Conservation (phyloP, 1,140 invertebrate genomes). For the Euschistus heros region DNA sequence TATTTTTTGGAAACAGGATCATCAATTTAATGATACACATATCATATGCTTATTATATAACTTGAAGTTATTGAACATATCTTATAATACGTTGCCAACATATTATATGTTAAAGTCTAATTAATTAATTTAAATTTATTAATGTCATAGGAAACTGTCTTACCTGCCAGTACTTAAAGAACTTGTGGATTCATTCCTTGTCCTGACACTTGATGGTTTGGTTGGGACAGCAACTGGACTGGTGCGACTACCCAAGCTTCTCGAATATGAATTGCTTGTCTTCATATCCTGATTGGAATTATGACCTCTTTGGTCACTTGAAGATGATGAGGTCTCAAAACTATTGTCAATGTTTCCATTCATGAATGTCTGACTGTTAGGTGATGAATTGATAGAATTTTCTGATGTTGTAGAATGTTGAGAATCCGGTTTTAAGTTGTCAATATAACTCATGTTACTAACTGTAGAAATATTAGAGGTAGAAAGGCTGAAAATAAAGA, state of each 20-base stretch:
- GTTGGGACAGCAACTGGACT: conserved; percentile 49
- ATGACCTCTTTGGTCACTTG: neutral
- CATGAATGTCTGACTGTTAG: neutral
- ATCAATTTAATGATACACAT: too few species aligned
- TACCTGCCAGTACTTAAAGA: conserved; percentile 41
- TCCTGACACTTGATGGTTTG: conserved; percentile 37
- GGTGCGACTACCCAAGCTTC: conserved; percentile 36
- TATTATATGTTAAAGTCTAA: too few species aligned
- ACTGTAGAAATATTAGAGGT: neutral
- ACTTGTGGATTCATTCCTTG: conserved; percentile 46
- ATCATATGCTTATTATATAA: too few species aligned
- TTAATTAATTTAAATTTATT: too few species aligned
- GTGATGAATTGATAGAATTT: conserved; percentile 26
- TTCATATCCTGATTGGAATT: conserved; percentile 12
- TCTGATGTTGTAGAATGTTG: neutral
- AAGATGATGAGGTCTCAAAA: conserved; percentile 5
- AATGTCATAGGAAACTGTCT: neutral
- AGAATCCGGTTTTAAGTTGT: neutral
- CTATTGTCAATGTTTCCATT: conserved; percentile 7
- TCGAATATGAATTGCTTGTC: neutral
- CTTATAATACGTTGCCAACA: too few species aligned
- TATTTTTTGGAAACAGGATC: too few species aligned
- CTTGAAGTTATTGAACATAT: too few species aligned
- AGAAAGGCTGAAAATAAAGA: neutral
- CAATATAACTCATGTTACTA: conserved; percentile 2